Evolutionary conservation across 2,113 vertebrate species (phyloP), one percentile per base, ranked within the genome.

Genomic region (Zootoca vivipara): DNA sequence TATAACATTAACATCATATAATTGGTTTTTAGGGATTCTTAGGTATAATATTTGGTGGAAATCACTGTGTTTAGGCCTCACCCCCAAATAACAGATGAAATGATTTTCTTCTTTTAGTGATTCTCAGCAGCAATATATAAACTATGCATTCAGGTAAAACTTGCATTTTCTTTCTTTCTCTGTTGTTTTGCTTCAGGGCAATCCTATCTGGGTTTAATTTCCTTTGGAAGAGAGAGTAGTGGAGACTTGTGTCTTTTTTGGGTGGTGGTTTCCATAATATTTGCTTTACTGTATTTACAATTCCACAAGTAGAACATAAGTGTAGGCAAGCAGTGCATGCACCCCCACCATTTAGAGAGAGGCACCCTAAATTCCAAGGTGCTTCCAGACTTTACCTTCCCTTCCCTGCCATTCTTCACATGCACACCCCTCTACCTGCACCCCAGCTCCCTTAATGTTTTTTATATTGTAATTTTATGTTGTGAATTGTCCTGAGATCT

Each of bases 141-240:
- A 99, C 97, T 99, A 99, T 92, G 52, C 98, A 90, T 98, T 98
- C 97, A 99, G 99, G 99, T 99, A 97, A 98, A 96, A 91, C 81
- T n/a, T 91, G 79, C 87, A 92, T 86, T 65, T 86, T 65, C 46
- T 89, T 90, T 90, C 88, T 89, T 89, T 91, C 88, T 83, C 38
- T 87, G 26, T 38, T 28, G 22, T 52, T 30, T 18, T 62, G 58
- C 46, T 46, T 46, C 46, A 20, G 83, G 73, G 73, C 30, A n/a
- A n/a, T 12, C 69, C 12, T 72, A 15, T 33, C n/a, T 33, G 69
- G 30, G 15, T 16, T 72, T n/a, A 30, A 5, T 72, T 72, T 33
- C 69, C 69, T 72, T 72, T 33, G n/a, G 28, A 70, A 70, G 67
- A 30, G 67, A 70, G 67, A n/a, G 67, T 12, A n/a, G 30, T n/a